phyloP scores from a whole-genome alignment of 2,113 vertebrate species.

The Ifrita kowaldi region DNA sequence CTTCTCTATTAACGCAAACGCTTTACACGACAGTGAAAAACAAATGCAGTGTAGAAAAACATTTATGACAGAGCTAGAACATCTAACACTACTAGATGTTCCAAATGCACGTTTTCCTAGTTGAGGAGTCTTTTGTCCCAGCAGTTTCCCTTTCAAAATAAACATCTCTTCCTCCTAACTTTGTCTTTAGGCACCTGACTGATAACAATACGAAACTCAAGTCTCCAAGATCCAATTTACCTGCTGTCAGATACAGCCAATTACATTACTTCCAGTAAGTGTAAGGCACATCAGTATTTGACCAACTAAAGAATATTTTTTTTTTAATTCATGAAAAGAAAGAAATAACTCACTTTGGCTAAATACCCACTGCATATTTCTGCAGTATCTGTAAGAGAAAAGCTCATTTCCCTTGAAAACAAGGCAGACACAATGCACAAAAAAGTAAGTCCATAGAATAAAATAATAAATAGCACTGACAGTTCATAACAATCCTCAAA shows the following conservation, averaged over 20 bases:
- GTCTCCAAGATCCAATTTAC: neutral
- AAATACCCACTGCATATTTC: neutral
- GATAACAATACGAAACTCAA: neutral
- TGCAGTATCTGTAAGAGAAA: neutral
- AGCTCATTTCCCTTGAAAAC: neutral
- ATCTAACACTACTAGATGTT: neutral
- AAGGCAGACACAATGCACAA: neutral
- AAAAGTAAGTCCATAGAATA: neutral
- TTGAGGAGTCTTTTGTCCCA: neutral
- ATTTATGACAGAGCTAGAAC: neutral
- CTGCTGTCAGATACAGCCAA: neutral
- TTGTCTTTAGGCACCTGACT: neutral
- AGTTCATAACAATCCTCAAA: neutral
- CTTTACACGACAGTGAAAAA: neutral
- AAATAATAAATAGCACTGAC: neutral
- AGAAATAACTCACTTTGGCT: neutral
- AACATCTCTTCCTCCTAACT: neutral
- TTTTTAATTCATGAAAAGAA: neutral
- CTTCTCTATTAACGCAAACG: neutral
- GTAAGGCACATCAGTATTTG: neutral
- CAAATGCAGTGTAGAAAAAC: neutral
- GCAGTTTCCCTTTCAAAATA: neutral
- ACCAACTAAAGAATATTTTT: neutral
- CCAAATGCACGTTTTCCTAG: neutral
- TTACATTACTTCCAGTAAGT: neutral